Evolutionary conservation across 2,797 vertebrate species (phyloP).

Genomic region (Platalea minor): DNA sequence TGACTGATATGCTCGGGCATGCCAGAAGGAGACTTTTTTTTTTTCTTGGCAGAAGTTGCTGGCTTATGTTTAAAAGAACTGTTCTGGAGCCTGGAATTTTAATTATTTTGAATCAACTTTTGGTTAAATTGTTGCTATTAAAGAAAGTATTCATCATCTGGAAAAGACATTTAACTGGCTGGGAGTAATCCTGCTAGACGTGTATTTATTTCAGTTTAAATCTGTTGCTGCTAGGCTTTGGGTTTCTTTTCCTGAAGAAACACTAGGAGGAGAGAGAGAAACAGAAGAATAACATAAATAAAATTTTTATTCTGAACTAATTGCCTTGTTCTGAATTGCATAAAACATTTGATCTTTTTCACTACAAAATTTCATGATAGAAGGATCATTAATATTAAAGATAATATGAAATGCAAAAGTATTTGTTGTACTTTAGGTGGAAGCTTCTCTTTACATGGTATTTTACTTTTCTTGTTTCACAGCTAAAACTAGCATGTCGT

Average conservation of each 20-base stretch:
- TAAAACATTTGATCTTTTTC: neutral
- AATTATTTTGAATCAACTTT: conserved; percentile 13
- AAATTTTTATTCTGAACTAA: neutral
- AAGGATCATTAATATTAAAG: neutral
- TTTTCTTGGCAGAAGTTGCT: neutral
- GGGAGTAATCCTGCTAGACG: neutral
- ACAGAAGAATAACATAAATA: neutral
- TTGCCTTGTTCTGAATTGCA: neutral
- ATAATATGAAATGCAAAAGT: neutral
- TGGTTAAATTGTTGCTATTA: neutral
- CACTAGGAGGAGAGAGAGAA: neutral
- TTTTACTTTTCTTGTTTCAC: neutral
- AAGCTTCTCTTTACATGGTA: neutral
- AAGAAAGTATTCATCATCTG: neutral
- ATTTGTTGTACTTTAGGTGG: neutral
- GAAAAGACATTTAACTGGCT: neutral
- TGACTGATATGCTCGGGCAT: neutral
- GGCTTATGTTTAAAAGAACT: neutral
- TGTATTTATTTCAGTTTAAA: neutral
- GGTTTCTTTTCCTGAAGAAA: neutral
- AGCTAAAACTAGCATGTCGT: neutral
- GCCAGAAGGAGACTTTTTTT: neutral
- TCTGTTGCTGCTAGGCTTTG: neutral
- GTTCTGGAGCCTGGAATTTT: neutral
- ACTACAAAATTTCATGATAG: neutral